Base-by-base conservation (phyloP, 2,888 invertebrate genomes). In the Drosophila subsilvestris region DNA sequence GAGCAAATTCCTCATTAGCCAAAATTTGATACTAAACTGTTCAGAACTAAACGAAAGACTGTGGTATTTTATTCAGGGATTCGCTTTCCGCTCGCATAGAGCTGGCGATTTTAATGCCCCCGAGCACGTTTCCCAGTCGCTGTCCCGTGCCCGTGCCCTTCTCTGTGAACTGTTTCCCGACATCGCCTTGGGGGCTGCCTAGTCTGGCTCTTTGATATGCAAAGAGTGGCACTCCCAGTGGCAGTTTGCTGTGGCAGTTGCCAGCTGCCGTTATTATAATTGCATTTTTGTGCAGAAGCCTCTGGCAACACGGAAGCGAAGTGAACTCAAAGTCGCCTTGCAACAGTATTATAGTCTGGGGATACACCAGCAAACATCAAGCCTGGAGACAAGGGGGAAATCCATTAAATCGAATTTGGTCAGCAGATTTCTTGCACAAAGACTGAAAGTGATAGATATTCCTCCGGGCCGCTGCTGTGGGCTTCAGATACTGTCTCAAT, bases 221-320 rank as follows among this genome's bases (percentile, higher is more conserved):
- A 56, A 59, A 50, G 20, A n/a, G 25, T 25, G 51, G 12, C 9
- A 49, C 18, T 61, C 51, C 45, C 32, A 27, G 32, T 20, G 47
- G 51, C 18, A 43, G 27, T n/a, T 48, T 20, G 18, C 50, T 59
- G 32, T 44, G 29, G 12, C 59, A 32, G 43, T 22, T 32, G 44
- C 50, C 32, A 54, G 50, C 50, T 54, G 27, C 47, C 14, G 44
- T 54, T 49, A 51, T 48, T 65, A 72, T 75, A 80, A 82, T 82
- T 80, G 83, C 73, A 76, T 74, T 80, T 78, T 78, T 82, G 78
- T 74, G 63, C 69, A 29, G 37, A 44, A n/a, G 51, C 55, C 63
- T 60, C 58, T 58, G 60, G 59, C 44, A 25, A 25, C 29, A 10
- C 22, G 29, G 37, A 62, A 12, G 32, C 32, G 29, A n/a, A 53